Percentiles rank a stretch among this genome's conserved stretches.
phyloP scores from a whole-genome alignment of 1,140 invertebrate genomes.

The Scaptomyza hsui region DNA sequence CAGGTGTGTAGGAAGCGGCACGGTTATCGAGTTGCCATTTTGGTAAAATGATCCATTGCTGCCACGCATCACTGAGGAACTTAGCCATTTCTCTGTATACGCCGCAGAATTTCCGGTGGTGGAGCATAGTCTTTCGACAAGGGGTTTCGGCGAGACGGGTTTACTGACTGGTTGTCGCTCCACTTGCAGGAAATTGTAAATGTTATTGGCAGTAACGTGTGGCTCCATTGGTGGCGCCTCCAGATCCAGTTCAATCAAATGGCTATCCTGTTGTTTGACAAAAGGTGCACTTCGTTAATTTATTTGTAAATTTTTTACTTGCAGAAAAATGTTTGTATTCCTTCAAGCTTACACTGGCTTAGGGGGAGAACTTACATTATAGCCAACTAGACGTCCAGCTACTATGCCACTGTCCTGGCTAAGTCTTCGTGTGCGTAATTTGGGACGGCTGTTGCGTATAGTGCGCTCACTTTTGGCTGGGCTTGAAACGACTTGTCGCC shows the following conservation, averaged over 20 bases:
- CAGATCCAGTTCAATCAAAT: conserved; percentile 42
- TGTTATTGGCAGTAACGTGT: conserved; percentile 16
- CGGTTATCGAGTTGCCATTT: conserved; percentile 56
- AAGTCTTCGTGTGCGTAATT: conserved; percentile 57
- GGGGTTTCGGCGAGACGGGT: conserved; percentile 41
- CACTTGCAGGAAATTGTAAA: conserved; percentile 35
- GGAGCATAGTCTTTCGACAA: conserved; percentile 19
- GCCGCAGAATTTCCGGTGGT: conserved; percentile 29
- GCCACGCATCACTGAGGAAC: conserved; percentile 59
- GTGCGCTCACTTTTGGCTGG: conserved; percentile 78
- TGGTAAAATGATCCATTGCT: conserved; percentile 47
- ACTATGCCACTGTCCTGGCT: conserved; percentile 81
- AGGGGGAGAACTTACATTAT: conserved; percentile 55
- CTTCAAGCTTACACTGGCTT: no score
- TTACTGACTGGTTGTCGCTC: conserved; percentile 17
- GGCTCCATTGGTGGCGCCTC: conserved; percentile 17
- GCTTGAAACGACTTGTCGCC: conserved; percentile 73
- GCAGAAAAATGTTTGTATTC: no score
- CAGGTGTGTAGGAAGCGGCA: conserved; percentile 74
- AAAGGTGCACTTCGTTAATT: no score
- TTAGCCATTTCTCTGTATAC: conserved; percentile 78
- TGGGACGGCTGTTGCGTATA: conserved; percentile 50
- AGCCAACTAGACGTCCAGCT: conserved; percentile 66
- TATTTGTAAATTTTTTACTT: no score
- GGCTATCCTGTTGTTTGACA: conserved; percentile 39